A percentile compares a stretch with the other conserved stretches of the same genome.
These are phyloP conservation scores for Pilophorus perplexus DNA, from an alignment of 2,888 invertebrate species.

Conservation along the genomic window DNA sequence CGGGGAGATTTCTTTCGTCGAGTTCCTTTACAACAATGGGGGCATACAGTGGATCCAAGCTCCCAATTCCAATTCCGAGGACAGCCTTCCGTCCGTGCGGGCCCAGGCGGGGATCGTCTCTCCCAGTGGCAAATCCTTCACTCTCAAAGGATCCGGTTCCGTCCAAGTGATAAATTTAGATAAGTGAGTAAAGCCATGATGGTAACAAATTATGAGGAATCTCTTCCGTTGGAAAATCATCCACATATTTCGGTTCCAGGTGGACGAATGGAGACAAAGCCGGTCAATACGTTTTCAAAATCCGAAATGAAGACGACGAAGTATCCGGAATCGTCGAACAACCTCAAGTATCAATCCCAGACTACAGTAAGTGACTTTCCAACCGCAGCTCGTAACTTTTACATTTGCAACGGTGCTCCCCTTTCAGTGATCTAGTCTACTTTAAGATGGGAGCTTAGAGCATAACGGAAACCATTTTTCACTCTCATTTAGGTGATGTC, in stretches of 20 bases:
- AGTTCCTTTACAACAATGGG: constrained; percentile 81
- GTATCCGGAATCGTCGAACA: constrained; percentile 26
- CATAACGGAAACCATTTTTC: no score
- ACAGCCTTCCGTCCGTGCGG: constrained; percentile 60
- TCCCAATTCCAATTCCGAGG: constrained; percentile 56
- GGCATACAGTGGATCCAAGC: constrained; percentile 92
- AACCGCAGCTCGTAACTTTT: no score
- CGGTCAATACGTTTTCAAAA: constrained; percentile 82
- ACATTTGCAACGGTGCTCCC: no score
- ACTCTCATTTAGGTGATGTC: constrained; percentile 3
- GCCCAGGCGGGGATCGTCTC: constrained; percentile 91
- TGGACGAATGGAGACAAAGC: constrained; percentile 81
- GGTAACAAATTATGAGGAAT: not conserved
- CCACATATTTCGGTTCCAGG: constrained; percentile 56
- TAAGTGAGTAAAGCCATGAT: constrained; percentile 58
- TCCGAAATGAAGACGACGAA: constrained; percentile 66
- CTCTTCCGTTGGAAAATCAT: not conserved
- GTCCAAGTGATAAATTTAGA: constrained; percentile 77
- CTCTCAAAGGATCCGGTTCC: constrained; percentile 85
- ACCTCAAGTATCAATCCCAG: not conserved
- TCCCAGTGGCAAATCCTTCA: constrained; percentile 72
- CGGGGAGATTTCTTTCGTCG: constrained; percentile 76
- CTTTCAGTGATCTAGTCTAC: no score
- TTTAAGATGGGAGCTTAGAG: no score
- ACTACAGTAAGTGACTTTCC: constrained; percentile 27